These are phyloP conservation scores for Pavo muticus DNA, from an alignment of 2,113 vertebrate species.

Conservation along the genomic window DNA sequence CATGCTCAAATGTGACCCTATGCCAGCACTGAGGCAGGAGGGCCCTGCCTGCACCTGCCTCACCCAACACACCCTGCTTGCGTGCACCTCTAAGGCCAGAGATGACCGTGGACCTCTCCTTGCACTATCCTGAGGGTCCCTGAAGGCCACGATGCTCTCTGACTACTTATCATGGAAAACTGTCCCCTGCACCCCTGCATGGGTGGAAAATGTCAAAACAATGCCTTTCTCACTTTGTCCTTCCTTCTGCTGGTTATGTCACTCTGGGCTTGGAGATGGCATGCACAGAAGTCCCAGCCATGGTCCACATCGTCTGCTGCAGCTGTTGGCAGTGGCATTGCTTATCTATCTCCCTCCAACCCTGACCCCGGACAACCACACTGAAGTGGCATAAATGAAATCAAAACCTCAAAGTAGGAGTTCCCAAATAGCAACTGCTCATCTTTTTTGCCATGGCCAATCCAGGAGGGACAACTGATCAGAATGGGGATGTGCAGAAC, in stretches of 20 bases:
- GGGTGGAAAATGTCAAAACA: background rate
- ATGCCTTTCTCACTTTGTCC: background rate
- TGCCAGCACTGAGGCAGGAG: background rate
- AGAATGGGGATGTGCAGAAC: accelerated
- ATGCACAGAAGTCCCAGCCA: background rate
- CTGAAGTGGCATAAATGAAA: background rate
- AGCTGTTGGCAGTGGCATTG: background rate
- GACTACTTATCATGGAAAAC: background rate
- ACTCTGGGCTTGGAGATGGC: background rate
- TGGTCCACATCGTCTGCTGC: background rate
- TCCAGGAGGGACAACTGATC: background rate
- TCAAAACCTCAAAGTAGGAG: background rate
- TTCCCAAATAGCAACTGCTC: background rate
- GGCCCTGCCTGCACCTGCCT: background rate
- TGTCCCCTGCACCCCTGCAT: too few species aligned
- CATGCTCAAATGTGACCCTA: background rate
- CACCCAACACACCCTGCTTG: background rate
- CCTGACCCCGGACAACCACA: background rate
- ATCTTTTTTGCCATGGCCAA: background rate
- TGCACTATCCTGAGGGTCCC: background rate
- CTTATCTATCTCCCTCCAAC: background rate
- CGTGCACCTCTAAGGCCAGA: background rate
- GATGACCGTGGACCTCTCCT: background rate
- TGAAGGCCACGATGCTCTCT: background rate
- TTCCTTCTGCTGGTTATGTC: background rate